A percentile compares a stretch with the other conserved stretches of the same genome.
phyloP scores from a whole-genome alignment of 2,888 invertebrate genomes.

The Tethea ocularis region DNA sequence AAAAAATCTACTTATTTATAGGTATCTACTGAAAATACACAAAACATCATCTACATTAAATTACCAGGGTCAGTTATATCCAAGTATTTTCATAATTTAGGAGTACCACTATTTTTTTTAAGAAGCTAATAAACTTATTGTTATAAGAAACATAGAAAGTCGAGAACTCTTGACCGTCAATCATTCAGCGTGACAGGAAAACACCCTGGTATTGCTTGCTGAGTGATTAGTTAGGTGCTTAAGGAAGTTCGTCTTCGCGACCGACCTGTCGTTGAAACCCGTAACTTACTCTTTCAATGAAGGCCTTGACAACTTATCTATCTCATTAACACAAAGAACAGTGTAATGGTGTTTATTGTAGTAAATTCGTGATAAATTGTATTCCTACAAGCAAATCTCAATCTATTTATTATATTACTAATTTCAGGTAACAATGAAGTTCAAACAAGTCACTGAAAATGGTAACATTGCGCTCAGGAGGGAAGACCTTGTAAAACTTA shows the following conservation, averaged over 20 bases:
- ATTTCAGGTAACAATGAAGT: slow-evolving; percentile 74
- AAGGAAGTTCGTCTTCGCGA: slow-evolving; percentile 16
- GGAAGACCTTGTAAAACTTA: slow-evolving; percentile 43
- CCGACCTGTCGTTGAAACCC: slow-evolving; percentile 8
- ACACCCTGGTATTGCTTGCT: slow-evolving; percentile 11
- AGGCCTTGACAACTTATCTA: slow-evolving; percentile 12
- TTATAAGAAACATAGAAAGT: background rate
- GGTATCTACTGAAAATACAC: too few species aligned
- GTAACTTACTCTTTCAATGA: slow-evolving; percentile 15
- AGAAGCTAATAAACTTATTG: too few species aligned
- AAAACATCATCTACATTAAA: too few species aligned
- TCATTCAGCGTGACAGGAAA: background rate
- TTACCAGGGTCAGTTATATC: too few species aligned
- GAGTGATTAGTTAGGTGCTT: slow-evolving; percentile 24
- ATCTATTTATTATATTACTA: slow-evolving; percentile 14
- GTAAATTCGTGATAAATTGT: too few species aligned
- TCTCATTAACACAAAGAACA: background rate
- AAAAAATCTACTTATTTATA: too few species aligned
- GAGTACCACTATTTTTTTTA: too few species aligned
- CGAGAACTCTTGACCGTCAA: background rate
- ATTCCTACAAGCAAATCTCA: too few species aligned
- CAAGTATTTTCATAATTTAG: too few species aligned
- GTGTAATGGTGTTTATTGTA: background rate
- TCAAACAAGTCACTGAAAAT: slow-evolving; percentile 61
- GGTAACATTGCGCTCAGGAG: slow-evolving; percentile 60